Evolutionary conservation across 2,888 invertebrate species (phyloP).

Genomic region (Yponomeuta sedellus): DNA sequence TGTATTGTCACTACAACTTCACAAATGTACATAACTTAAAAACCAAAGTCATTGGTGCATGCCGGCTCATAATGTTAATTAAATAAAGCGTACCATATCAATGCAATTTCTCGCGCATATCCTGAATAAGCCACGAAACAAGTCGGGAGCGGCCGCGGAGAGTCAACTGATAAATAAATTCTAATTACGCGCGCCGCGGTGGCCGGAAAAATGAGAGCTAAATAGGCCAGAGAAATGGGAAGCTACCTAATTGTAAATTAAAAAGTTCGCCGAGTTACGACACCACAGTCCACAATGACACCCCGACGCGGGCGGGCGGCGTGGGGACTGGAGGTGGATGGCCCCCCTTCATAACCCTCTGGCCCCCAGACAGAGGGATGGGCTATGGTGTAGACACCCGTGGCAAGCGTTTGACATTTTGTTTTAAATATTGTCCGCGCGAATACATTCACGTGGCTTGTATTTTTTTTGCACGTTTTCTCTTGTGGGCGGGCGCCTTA

Average conservation of each 20-base stretch:
- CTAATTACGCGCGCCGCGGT: conserved; percentile 64
- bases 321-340: conserved; percentile 18
- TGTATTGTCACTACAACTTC: no score
- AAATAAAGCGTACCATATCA: neutral
- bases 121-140: neutral
- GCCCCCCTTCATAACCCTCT: conserved; percentile 30
- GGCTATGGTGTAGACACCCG: conserved; percentile 56
- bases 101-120: neutral
- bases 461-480: conserved; percentile 47
- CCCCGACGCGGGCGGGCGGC: conserved; percentile 49
- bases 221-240: conserved; percentile 76
- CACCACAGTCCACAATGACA: conserved; percentile 76
- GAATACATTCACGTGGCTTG: conserved; percentile 71
- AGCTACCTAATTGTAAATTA: conserved; percentile 77
- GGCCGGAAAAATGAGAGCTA: conserved; percentile 74
- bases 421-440: conserved; percentile 76
- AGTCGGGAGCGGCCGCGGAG: neutral
- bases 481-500: conserved; percentile 38
- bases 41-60: no score
- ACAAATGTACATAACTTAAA: no score
- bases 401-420: conserved; percentile 76
- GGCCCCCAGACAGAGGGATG: conserved; percentile 32
- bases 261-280: conserved; percentile 77
- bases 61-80: neutral
- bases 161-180: conserved; percentile 62